Evolutionary conservation across 2,113 vertebrate genomes (phyloP).

Genomic region (Indri indri): DNA sequence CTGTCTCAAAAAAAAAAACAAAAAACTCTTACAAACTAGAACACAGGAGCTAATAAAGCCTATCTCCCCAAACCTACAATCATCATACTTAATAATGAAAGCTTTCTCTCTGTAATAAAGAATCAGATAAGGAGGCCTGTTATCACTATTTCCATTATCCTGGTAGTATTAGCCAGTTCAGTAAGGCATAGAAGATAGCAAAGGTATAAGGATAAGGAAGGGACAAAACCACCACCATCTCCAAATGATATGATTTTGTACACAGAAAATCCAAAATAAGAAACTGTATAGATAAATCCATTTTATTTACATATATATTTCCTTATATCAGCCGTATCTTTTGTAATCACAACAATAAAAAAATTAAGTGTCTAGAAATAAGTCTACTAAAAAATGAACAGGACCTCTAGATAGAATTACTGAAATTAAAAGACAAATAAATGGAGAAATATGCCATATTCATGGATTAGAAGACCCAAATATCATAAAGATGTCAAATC

Average conservation of each 20-base stretch:
- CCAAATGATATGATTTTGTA: neutral
- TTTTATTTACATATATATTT: neutral
- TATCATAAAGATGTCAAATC: neutral
- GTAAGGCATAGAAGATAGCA: neutral
- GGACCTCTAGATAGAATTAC: neutral
- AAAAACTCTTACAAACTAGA: neutral
- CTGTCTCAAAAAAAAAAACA: no score
- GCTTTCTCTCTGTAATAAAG: neutral
- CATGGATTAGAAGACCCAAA: neutral
- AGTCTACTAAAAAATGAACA: constrained; percentile 4
- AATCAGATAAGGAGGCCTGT: neutral
- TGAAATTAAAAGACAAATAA: neutral
- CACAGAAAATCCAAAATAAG: neutral
- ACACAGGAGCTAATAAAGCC: neutral
- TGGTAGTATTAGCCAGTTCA: neutral
- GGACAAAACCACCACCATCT: neutral
- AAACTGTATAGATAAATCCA: neutral
- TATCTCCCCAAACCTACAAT: neutral
- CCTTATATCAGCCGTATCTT: neutral
- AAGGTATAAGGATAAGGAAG: neutral
- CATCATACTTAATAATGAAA: neutral
- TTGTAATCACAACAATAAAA: neutral
- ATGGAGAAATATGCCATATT: neutral
- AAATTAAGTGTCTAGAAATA: neutral
- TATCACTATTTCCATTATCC: neutral